Conservation (phyloP, 2,888 invertebrate species). For the Eristalis tenax region DNA sequence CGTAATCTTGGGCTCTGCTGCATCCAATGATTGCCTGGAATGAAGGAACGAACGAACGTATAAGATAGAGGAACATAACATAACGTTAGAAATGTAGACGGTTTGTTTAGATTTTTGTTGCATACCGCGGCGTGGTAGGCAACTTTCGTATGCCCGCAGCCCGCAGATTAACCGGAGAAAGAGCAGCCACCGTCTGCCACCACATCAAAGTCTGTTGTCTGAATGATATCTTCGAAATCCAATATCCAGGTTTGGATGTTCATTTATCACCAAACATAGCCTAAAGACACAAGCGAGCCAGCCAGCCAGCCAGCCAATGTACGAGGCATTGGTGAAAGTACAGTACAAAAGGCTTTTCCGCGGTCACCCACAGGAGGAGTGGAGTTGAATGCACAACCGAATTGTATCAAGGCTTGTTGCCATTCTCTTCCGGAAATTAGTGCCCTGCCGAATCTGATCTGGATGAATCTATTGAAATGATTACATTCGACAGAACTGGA, state of each 20-base stretch:
- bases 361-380: constrained; percentile 14
- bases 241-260: constrained; percentile 44
- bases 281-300: constrained; percentile 23
- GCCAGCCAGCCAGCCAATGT: constrained; percentile 7
- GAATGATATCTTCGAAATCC: constrained; percentile 17
- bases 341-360: neutral
- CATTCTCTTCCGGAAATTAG: constrained; percentile 62
- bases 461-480: constrained; percentile 53
- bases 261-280: constrained; percentile 52
- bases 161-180: neutral
- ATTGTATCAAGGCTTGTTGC: constrained; percentile 21
- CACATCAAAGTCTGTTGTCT: constrained; percentile 19
- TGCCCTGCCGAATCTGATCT: constrained; percentile 42
- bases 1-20: constrained; percentile 69
- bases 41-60: constrained; percentile 47
- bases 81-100: constrained; percentile 34
- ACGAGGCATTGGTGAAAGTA: constrained; percentile 62
- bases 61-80: constrained; percentile 45
- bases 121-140: no score
- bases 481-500: constrained; percentile 42
- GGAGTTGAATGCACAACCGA: constrained; percentile 52
- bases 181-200: neutral
- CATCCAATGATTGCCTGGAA: constrained; percentile 68
- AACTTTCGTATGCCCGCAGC: no score
- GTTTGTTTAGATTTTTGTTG: constrained; percentile 10